These are phyloP conservation scores for Tragelaphus oryx DNA, from an alignment of 2,797 vertebrate species.

Conservation along the genomic window DNA sequence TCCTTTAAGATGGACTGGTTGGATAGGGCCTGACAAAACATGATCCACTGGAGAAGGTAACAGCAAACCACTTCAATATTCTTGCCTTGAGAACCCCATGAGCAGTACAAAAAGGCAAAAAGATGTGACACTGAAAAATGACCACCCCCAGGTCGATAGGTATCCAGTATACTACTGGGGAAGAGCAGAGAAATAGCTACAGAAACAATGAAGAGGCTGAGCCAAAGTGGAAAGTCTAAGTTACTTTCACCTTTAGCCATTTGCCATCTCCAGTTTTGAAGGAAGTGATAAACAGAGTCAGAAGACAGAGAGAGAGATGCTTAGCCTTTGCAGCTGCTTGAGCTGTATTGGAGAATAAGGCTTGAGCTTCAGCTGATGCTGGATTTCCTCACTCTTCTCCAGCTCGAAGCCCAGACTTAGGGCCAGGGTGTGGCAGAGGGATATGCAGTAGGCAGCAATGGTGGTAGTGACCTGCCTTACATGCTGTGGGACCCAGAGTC, in stretches of 20 bases:
- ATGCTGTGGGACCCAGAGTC: accelerated
- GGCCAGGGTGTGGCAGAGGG: accelerated
- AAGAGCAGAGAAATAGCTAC: neutral
- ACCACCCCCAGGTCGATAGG: neutral
- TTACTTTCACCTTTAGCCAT: neutral
- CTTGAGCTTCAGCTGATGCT: neutral
- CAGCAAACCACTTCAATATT: neutral
- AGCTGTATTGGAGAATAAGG: neutral
- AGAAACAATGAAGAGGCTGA: neutral
- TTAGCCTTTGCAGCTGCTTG: neutral
- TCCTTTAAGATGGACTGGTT: too few relatives aligned
- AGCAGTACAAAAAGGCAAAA: neutral
- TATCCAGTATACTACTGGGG: neutral
- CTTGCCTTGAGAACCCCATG: neutral
- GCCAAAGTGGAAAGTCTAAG: neutral
- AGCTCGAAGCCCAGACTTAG: neutral
- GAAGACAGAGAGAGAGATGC: neutral
- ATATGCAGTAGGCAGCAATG: accelerated
- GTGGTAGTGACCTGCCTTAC: accelerated
- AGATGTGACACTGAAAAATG: neutral
- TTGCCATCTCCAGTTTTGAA: neutral
- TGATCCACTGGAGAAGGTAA: neutral
- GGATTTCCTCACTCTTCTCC: neutral
- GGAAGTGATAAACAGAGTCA: neutral
- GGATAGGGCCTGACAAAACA: neutral